A percentile compares a stretch with the other conserved stretches of the same genome.
phyloP scores from a whole-genome alignment of 2,797 vertebrate genomes.

The Acomys russatus region DNA sequence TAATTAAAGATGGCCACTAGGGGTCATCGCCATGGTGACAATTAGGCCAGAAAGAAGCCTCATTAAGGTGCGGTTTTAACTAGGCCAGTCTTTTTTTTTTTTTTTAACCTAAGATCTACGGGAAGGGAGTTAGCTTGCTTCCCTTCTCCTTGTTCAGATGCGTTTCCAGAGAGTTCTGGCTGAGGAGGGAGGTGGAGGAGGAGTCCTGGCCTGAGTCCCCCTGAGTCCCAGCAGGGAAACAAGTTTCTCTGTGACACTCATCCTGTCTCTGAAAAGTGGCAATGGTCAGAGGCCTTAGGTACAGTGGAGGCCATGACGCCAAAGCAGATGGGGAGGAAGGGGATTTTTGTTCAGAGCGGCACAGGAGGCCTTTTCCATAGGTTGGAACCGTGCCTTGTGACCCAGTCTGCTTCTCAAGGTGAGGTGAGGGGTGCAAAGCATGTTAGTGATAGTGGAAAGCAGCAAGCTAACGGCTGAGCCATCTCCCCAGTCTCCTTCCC shows the following conservation, averaged over 20 bases:
- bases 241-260: neutral
- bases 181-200: neutral
- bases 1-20: constrained; percentile 92
- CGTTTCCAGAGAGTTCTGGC: neutral
- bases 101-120: constrained; percentile 78
- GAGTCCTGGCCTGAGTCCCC: neutral
- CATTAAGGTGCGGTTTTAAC: constrained; percentile 89
- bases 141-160: neutral
- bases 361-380: neutral
- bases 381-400: neutral
- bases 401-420: neutral
- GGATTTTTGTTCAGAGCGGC: neutral
- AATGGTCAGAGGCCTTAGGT: neutral
- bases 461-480: neutral
- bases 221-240: neutral
- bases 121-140: constrained; percentile 60
- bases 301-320: neutral
- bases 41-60: constrained; percentile 89
- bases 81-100: constrained; percentile 84
- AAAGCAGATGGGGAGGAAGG: neutral
- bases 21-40: constrained; percentile 93
- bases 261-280: neutral
- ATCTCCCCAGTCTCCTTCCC: too few relatives aligned
- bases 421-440: neutral
- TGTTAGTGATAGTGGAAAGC: too few relatives aligned